Base-by-base conservation (phyloP, 2,113 vertebrate species). In the Hipposideros armiger region DNA sequence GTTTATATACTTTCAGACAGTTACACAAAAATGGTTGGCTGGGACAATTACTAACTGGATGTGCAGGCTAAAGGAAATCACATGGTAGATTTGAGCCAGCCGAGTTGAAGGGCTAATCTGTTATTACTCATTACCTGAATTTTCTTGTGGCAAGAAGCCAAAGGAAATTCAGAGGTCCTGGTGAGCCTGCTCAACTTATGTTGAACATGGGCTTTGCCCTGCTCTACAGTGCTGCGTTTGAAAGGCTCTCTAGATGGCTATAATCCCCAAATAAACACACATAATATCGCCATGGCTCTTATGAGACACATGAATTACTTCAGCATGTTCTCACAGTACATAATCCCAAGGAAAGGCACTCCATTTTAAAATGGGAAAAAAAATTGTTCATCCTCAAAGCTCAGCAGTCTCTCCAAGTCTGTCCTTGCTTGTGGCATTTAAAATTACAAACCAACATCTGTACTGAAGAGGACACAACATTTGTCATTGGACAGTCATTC, bases 111-210 rank as follows among this genome's bases (percentile, higher is more conserved):
- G 32, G 42, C 28, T 87, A 32, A 28, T 85, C 13, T 92, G 66
- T 67, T 94, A 64, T 92, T 94, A 92, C 69, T 91, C 19, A 77
- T 91, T 87, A 73, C 45, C 52, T 87, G 60, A 40, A 36, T 92
- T 95, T 87, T 77, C 72, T 95, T 45, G 17, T 74, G 86, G 72
- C 91, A 89, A 52, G 58, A 96, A 95, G 73, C n/a, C 77, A 94
- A 91, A 88, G 62, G 50, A 94, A 93, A 91, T 62, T 82, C 67
- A 82, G 47, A 92, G 50, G 60, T 87, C 58, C 42, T 81, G 54
- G 60, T 76, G 28, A 90, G 86, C 30, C 16, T 96, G n/a, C 32
- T 77, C 50, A 81, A 52, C 60, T 96, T 67, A 36, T 47, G 67
- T 78, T 73, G 16, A 76, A 76, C 26, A 36, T 58, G 45, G 30